Conservation (phyloP, 2,113 vertebrate genomes). For the Stigmatopora nigra region DNA sequence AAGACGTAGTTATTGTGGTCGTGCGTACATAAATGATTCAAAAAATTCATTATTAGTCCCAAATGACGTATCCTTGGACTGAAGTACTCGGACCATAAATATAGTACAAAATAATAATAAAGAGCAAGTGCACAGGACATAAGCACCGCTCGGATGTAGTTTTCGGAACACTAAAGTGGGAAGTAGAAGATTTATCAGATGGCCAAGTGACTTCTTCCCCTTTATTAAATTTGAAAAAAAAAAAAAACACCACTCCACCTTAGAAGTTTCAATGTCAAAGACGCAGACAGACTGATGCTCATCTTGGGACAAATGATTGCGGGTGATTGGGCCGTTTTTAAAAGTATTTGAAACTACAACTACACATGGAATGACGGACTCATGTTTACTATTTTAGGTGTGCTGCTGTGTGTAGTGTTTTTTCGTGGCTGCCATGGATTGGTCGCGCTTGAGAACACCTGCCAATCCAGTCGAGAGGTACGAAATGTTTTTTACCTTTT, state of each 20-base stretch:
- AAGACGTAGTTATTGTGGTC: too few relatives aligned
- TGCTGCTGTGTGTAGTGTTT: slow-evolving; percentile 35
- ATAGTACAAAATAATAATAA: neutral
- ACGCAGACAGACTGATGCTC: slow-evolving; percentile 6
- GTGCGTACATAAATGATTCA: too few relatives aligned
- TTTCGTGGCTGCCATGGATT: slow-evolving; percentile 6
- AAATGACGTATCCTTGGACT: neutral
- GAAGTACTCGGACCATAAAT: neutral
- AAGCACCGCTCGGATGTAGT: neutral
- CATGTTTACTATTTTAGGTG: slow-evolving; percentile 34
- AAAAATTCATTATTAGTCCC: too few relatives aligned
- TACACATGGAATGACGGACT: neutral
- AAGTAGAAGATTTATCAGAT: neutral
- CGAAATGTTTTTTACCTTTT: neutral
- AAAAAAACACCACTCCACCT: slow-evolving; percentile 1
- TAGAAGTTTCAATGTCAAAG: slow-evolving; percentile 9
- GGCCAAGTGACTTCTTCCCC: slow-evolving; percentile 33
- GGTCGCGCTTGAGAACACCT: neutral
- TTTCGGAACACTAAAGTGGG: neutral
- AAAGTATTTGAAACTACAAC: neutral
- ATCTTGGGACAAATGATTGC: slow-evolving; percentile 22
- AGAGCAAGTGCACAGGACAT: too few relatives aligned
- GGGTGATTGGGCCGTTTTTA: slow-evolving; percentile 38
- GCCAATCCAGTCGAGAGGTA: slow-evolving; percentile 35
- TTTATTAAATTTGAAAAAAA: slow-evolving; percentile 14